Conservation (phyloP, 64 coral and sea anemone genomes). For the Cladopsammia gracilis region DNA sequence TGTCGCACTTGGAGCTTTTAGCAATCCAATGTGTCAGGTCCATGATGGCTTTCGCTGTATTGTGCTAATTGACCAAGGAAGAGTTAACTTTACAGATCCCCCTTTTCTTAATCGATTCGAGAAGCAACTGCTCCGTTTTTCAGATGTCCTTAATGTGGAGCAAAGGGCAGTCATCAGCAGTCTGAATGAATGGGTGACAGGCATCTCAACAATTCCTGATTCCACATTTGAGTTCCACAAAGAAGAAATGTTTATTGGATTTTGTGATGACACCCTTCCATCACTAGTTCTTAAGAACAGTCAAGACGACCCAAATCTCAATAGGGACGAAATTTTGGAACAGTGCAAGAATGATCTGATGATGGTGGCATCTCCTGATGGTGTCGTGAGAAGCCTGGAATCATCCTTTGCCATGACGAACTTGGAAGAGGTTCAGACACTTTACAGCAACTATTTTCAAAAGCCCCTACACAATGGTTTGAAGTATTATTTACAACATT, state of each 20-base stretch:
- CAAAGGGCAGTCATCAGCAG: slow-evolving; percentile 50
- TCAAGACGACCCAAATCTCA: neutral
- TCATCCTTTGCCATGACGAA: slow-evolving; percentile 33
- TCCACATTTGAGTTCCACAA: slow-evolving; percentile 23
- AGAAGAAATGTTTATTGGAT: slow-evolving; percentile 77
- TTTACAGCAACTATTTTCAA: slow-evolving; percentile 68
- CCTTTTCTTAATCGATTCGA: slow-evolving; percentile 85
- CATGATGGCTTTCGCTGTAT: slow-evolving; percentile 83
- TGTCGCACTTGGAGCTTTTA: slow-evolving; percentile 85
- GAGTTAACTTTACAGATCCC: slow-evolving; percentile 72
- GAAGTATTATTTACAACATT: slow-evolving; percentile 32
- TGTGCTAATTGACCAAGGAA: slow-evolving; percentile 74
- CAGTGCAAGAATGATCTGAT: slow-evolving; percentile 79
- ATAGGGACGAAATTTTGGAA: slow-evolving; percentile 54
- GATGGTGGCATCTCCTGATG: slow-evolving; percentile 85
- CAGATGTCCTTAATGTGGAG: slow-evolving; percentile 55
- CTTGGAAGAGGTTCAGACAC: slow-evolving; percentile 42
- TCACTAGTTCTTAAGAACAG: slow-evolving; percentile 73
- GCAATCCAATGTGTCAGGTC: slow-evolving; percentile 85
- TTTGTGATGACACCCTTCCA: slow-evolving; percentile 69
- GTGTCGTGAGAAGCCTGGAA: slow-evolving; percentile 61
- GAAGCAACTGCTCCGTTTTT: slow-evolving; percentile 79
- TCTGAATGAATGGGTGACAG: slow-evolving; percentile 56
- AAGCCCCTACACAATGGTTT: slow-evolving; percentile 83
- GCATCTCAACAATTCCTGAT: slow-evolving; percentile 59